phyloP scores from a whole-genome alignment of 2,113 vertebrate genomes.

The Chloropsis hardwickii region DNA sequence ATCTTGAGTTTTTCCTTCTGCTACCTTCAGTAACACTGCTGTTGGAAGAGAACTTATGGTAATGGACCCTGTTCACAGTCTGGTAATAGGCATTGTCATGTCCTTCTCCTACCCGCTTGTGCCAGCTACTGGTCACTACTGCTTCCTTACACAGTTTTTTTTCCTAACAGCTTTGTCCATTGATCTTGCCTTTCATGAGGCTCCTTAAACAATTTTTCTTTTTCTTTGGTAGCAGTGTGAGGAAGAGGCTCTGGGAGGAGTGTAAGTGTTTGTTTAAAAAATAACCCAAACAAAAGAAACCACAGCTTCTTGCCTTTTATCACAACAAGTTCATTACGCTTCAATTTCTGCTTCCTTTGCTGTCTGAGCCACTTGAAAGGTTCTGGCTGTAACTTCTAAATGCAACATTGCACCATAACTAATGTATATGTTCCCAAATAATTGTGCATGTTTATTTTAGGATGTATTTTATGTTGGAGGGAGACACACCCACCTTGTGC shows the following conservation, averaged over 20 bases:
- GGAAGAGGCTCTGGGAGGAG: neutral
- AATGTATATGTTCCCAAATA: constrained; percentile 36
- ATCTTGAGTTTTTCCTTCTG: neutral
- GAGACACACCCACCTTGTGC: constrained; percentile 50
- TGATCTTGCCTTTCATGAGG: neutral
- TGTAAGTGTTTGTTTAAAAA: neutral
- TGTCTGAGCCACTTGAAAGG: neutral
- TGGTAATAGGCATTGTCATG: neutral
- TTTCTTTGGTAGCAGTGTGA: neutral
- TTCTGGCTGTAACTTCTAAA: neutral
- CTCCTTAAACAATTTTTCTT: neutral
- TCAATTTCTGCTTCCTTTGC: constrained; percentile 15
- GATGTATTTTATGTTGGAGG: constrained; percentile 20
- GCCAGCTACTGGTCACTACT: neutral
- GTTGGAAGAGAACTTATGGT: neutral
- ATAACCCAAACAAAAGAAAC: neutral
- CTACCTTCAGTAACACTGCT: neutral
- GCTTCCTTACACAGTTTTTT: neutral
- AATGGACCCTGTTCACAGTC: neutral
- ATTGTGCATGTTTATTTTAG: constrained; percentile 53
- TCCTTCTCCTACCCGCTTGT: neutral
- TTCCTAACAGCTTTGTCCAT: neutral
- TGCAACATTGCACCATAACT: neutral
- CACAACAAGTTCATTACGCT: neutral
- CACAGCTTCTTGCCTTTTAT: neutral